Percentiles rank a stretch among this genome's conserved stretches.
phyloP scores from a whole-genome alignment of 2,888 invertebrate genomes.

The Macroteleia sp. region DNA sequence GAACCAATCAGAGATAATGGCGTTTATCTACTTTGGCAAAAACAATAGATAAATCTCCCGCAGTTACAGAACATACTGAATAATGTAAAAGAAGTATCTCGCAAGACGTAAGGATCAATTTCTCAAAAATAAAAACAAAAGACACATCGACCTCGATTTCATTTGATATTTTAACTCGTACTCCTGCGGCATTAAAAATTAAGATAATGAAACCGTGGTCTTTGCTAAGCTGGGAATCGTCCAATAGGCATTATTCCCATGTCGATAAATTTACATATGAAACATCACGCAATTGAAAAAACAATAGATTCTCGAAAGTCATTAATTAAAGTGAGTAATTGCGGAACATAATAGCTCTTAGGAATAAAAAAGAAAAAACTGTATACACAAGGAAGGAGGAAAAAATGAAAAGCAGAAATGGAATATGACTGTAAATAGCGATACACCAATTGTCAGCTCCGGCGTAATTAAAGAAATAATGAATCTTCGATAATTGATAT shows the following conservation, averaged over 20 bases:
- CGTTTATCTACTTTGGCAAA: conserved; percentile 25
- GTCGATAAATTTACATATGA: conserved; percentile 32
- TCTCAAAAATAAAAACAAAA: conserved; percentile 50
- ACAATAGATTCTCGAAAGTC: neutral
- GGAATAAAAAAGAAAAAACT: neutral
- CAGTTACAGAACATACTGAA: conserved; percentile 34
- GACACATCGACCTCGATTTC: conserved; percentile 62
- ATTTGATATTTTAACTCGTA: conserved; percentile 27
- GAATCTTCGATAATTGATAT: conserved; percentile 36
- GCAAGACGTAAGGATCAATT: conserved; percentile 51
- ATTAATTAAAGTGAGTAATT: conserved; percentile 32
- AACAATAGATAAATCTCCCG: conserved; percentile 48
- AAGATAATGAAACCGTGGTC: conserved; percentile 27
- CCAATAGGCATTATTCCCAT: conserved; percentile 20
- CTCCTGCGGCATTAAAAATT: conserved; percentile 17
- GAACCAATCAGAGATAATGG: conserved; percentile 25
- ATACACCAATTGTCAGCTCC: neutral
- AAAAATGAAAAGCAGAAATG: neutral
- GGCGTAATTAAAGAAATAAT: conserved; percentile 31
- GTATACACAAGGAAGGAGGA: neutral
- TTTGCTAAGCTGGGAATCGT: neutral
- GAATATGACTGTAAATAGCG: conserved; percentile 5
- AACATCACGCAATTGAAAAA: conserved; percentile 10
- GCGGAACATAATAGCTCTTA: neutral
- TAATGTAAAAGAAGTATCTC: conserved; percentile 52